Conservation (phyloP, 2,797 vertebrate species). For the Intellagama lesueurii region DNA sequence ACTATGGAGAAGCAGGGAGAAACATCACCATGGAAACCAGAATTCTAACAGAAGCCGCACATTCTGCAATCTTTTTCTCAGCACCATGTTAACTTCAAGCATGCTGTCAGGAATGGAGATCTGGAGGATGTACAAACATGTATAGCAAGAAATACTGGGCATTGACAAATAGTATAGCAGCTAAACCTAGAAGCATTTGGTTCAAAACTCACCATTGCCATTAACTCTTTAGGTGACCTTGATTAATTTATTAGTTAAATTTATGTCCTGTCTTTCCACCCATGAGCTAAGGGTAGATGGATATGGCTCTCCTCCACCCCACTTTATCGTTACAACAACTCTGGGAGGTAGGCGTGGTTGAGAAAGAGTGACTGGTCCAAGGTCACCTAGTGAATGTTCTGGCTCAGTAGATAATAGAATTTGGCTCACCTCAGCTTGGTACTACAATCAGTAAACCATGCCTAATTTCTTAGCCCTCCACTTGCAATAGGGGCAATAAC, state of each 20-base stretch:
- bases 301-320: background rate
- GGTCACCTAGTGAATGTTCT: background rate
- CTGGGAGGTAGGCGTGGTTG: background rate
- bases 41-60: conserved; percentile 2
- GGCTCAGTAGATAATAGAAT: background rate
- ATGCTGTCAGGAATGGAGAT: background rate
- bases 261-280: background rate
- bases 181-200: background rate
- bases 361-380: background rate
- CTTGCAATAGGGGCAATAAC: background rate
- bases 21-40: conserved; percentile 26
- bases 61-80: background rate
- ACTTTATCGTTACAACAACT: background rate
- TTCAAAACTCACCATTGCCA: background rate
- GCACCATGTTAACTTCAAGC: background rate
- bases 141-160: background rate
- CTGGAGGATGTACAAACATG: background rate
- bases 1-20: background rate
- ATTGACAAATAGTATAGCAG: background rate
- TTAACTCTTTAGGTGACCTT: background rate
- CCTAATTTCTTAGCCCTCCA: background rate
- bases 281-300: background rate
- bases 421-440: background rate
- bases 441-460: background rate
- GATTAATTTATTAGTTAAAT: background rate